Evolutionary conservation across 2,797 vertebrate species (phyloP).

Genomic region (Phrynocephalus forsythii): DNA sequence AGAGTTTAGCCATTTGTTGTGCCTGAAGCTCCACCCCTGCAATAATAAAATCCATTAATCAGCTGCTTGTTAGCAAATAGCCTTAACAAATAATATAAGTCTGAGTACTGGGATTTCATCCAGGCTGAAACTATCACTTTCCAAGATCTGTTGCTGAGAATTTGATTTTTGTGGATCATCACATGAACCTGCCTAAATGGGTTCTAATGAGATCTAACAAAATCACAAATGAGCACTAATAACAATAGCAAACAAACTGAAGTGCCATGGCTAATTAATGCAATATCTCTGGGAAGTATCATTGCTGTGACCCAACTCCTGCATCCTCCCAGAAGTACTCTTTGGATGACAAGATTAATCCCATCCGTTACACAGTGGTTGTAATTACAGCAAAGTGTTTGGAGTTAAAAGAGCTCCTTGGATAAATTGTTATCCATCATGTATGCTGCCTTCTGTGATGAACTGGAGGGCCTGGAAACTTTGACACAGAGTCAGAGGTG

Average conservation of each 20-base stretch:
- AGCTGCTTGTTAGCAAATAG: neutral
- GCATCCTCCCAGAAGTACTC: constrained; percentile 36
- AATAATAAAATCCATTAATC: neutral
- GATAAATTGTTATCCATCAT: accelerated
- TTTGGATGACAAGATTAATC: constrained; percentile 46
- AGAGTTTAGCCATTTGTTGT: too few relatives aligned
- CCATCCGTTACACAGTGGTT: constrained; percentile 20
- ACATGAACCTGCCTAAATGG: neutral
- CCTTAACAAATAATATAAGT: neutral
- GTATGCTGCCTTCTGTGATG: constrained; percentile 11
- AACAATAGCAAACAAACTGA: constrained; percentile 32
- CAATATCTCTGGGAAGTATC: constrained; percentile 34
- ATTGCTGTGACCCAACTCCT: constrained; percentile 1
- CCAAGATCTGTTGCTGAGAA: neutral
- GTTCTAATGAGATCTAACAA: constrained; percentile 39
- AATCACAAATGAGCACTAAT: constrained; percentile 9
- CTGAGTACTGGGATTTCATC: neutral
- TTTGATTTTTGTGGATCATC: neutral
- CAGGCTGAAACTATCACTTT: neutral
- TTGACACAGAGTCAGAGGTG: neutral
- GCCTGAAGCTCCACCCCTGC: neutral
- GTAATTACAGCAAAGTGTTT: neutral
- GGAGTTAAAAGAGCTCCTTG: neutral
- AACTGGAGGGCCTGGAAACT: neutral
- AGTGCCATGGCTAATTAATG: constrained; percentile 19